Evolutionary conservation across 2,797 vertebrate species (phyloP).

Genomic region (Chelon auratus): DNA sequence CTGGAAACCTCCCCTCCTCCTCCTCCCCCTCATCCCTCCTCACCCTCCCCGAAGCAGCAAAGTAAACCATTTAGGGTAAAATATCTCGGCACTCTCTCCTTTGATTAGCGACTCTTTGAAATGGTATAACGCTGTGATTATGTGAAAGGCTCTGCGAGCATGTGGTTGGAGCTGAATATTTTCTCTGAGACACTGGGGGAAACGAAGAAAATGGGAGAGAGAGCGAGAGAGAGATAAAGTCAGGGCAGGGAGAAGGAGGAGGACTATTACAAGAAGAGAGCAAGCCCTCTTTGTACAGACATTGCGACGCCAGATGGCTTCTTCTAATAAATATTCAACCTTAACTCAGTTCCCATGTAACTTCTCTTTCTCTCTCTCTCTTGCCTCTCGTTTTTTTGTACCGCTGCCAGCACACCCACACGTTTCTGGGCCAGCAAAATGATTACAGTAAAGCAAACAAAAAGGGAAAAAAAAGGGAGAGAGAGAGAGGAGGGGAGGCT

Average conservation of each 20-base stretch:
- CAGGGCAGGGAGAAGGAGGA: conserved; percentile 83
- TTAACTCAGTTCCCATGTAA: conserved; percentile 99
- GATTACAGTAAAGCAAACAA: conserved; percentile 99
- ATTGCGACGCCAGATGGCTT: conserved; percentile 99
- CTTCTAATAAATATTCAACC: conserved; percentile 99
- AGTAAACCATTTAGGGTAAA: conserved; percentile 78
- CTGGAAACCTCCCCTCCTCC: conserved; percentile 14
- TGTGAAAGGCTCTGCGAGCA: conserved; percentile 71
- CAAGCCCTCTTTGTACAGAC: conserved; percentile 94
- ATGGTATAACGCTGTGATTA: conserved; percentile 77
- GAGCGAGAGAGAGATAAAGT: conserved; percentile 78
- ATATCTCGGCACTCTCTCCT: conserved; percentile 71
- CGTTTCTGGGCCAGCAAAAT: conserved; percentile 96
- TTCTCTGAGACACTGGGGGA: conserved; percentile 75
- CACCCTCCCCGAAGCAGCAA: conserved; percentile 35
- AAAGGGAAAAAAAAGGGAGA: conserved; percentile 81
- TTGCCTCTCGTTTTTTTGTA: conserved; percentile 82
- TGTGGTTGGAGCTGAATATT: conserved; percentile 77
- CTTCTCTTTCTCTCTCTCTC: conserved; percentile 85
- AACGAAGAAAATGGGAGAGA: conserved; percentile 69
- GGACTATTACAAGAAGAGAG: conserved; percentile 94
- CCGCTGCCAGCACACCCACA: conserved; percentile 98
- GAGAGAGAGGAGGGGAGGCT: conserved; percentile 47
- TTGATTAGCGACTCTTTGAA: conserved; percentile 81
- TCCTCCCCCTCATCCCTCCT: background rate